These are phyloP conservation scores for Yoshiicerus persimilis DNA, from an alignment of 1,140 invertebrate genomes.

Conservation along the genomic window DNA sequence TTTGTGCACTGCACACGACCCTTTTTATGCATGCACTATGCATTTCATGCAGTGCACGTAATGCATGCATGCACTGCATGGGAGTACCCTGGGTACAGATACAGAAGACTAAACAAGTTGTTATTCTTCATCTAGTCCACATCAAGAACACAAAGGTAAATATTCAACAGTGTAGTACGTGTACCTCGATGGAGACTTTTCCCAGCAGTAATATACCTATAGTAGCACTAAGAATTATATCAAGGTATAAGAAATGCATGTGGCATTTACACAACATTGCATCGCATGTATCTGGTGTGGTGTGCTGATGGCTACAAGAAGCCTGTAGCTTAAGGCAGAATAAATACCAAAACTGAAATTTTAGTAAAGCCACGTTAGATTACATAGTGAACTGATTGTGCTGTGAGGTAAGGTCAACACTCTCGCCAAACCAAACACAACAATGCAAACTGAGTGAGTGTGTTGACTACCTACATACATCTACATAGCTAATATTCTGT, in stretches of 20 bases:
- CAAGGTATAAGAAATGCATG: not conserved
- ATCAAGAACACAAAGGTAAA: not conserved
- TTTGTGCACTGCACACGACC: too few species aligned
- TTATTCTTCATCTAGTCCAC: not conserved
- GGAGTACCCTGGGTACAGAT: too few species aligned
- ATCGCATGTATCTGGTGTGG: not conserved
- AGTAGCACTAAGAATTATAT: too few species aligned
- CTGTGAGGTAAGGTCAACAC: constrained; percentile 12
- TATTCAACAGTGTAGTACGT: too few species aligned
- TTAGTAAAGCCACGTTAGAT: not conserved
- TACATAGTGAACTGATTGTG: constrained; percentile 11
- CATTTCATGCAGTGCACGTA: too few species aligned
- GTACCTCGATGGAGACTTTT: too few species aligned
- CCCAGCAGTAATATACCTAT: too few species aligned
- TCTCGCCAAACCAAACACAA: not conserved
- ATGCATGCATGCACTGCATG: too few species aligned
- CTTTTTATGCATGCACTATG: too few species aligned
- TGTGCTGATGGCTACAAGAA: not conserved
- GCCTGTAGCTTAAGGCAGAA: not conserved
- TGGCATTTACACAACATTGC: not conserved
- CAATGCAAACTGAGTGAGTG: not conserved
- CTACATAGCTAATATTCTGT: too few species aligned
- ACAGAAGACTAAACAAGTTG: not conserved
- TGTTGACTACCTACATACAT: not conserved
- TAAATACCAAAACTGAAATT: not conserved